Evolutionary conservation across 2,113 vertebrate genomes (phyloP).

Genomic region (Sarotherodon lohbergeri): DNA sequence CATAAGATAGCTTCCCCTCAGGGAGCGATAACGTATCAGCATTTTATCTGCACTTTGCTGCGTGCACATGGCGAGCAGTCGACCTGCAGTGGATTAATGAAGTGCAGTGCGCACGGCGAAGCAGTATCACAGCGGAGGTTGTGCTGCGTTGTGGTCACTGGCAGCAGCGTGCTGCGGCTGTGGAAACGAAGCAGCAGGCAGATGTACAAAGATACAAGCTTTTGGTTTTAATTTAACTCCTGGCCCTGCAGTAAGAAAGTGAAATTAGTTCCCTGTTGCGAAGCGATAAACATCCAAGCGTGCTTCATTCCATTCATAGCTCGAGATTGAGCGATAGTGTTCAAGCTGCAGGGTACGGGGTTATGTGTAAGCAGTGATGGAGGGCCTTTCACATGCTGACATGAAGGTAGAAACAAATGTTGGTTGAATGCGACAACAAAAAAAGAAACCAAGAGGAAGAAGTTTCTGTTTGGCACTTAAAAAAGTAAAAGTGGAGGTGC

Average conservation of each 20-base stretch:
- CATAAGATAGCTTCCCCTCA: neutral
- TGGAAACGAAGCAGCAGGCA: conserved; percentile 4
- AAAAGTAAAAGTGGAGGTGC: neutral
- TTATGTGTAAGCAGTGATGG: neutral
- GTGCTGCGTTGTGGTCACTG: conserved; percentile 23
- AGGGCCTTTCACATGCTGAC: neutral
- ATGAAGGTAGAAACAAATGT: neutral
- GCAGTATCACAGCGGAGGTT: neutral
- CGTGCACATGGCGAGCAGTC: neutral
- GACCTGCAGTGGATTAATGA: conserved; percentile 1
- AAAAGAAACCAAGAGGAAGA: neutral
- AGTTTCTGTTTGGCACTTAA: neutral
- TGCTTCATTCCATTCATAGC: conserved; percentile 17
- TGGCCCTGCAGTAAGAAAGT: conserved; percentile 5
- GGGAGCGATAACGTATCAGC: neutral
- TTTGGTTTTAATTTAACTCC: conserved; percentile 40
- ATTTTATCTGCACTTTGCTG: neutral
- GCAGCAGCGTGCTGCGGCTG: neutral
- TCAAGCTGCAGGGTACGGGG: neutral
- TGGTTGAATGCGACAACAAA: neutral
- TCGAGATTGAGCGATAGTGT: conserved; percentile 3
- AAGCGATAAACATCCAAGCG: conserved; percentile 23
- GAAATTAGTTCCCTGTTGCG: conserved; percentile 12
- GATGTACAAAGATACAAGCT: conserved; percentile 23
- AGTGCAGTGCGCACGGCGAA: neutral